Evolutionary conservation across 2,888 invertebrate genomes (phyloP).

Genomic region (Acronicta leporina): DNA sequence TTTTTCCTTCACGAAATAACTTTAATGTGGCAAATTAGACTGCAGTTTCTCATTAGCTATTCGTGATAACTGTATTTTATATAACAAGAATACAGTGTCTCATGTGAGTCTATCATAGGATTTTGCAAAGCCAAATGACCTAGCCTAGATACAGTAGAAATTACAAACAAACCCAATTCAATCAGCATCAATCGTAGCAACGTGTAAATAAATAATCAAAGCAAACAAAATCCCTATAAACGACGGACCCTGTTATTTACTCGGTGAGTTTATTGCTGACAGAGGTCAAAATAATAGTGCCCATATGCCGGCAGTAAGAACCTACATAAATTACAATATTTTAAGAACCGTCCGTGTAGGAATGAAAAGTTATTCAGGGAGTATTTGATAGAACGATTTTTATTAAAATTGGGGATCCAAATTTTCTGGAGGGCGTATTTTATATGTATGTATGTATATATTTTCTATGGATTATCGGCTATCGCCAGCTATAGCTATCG

Average conservation of each 20-base stretch:
- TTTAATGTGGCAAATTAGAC: too few species aligned
- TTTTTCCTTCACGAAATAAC: too few species aligned
- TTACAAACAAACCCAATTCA: background rate
- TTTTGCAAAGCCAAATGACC: too few species aligned
- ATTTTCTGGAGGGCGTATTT: background rate
- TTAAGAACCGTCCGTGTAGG: slow-evolving; percentile 33
- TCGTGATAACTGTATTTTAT: too few species aligned
- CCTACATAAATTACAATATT: slow-evolving; percentile 68
- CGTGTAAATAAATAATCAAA: slow-evolving; percentile 11
- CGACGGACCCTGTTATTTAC: slow-evolving; percentile 13
- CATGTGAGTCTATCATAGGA: too few species aligned
- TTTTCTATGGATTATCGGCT: too few species aligned
- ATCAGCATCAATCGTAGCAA: background rate
- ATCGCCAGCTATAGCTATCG: too few species aligned
- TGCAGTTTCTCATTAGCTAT: too few species aligned
- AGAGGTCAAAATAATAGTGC: slow-evolving; percentile 60
- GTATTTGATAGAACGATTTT: background rate
- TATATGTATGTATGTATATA: too few species aligned
- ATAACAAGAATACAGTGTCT: too few species aligned
- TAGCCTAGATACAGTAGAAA: too few species aligned
- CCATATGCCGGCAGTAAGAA: slow-evolving; percentile 51
- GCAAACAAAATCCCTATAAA: slow-evolving; percentile 19
- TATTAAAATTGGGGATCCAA: background rate
- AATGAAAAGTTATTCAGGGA: slow-evolving; percentile 12
- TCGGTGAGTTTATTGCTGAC: slow-evolving; percentile 44